phyloP scores from a whole-genome alignment of 2,113 vertebrate genomes.

The Dasyurus viverrinus region DNA sequence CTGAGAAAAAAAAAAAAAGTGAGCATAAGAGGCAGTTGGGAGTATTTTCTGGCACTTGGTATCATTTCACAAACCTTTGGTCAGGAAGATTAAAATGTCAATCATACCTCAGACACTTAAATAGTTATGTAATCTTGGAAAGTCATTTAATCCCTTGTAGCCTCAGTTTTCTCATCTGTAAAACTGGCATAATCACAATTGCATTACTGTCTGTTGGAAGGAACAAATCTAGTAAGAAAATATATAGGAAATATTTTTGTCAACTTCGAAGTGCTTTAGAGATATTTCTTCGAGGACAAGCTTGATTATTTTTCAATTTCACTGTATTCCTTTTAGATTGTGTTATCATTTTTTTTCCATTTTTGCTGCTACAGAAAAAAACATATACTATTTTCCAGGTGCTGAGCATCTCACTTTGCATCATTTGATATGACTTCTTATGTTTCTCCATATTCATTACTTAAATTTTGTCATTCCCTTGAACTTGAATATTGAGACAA shows the following conservation, averaged over 20 bases:
- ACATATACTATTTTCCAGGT: not conserved
- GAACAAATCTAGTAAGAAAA: not conserved
- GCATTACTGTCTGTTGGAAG: not conserved
- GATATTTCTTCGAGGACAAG: not conserved
- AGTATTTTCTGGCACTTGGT: not conserved
- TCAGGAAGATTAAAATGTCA: not conserved
- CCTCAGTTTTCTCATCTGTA: not conserved
- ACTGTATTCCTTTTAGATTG: not conserved
- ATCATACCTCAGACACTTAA: not conserved
- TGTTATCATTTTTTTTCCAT: not conserved
- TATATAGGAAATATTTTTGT: not conserved
- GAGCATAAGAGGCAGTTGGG: accelerated
- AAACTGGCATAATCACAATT: not conserved
- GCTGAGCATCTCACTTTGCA: not conserved
- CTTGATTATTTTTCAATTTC: not conserved
- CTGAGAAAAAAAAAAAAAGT: not conserved
- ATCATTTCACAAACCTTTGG: not conserved
- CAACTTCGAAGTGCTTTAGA: not conserved
- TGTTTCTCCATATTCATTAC: not conserved
- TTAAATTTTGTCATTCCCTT: not conserved
- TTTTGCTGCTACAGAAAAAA: not conserved
- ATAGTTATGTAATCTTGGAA: not conserved
- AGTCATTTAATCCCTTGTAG: not conserved
- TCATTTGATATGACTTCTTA: not conserved
- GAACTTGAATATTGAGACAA: not conserved